Conservation (phyloP, 2,113 vertebrate species). For the Patagioenas fasciata region DNA sequence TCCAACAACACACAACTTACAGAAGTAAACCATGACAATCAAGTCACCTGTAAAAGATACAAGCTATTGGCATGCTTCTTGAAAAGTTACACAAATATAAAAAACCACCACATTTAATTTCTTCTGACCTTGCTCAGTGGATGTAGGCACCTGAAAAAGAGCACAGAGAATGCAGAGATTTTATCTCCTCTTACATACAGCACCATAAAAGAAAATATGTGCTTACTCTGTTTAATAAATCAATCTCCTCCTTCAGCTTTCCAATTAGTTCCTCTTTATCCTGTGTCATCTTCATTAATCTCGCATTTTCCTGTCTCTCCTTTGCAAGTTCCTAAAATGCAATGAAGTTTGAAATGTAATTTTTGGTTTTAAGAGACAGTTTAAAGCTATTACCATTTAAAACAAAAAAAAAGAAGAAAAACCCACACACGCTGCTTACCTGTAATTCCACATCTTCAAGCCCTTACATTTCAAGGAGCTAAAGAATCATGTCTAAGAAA, state of each 20-base stretch:
- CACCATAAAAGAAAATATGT: background rate
- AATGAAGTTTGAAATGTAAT: background rate
- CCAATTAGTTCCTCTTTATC: conserved; percentile 93
- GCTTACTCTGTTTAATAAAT: conserved; percentile 95
- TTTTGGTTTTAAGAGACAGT: background rate
- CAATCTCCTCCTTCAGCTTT: conserved; percentile 95
- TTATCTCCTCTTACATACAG: background rate
- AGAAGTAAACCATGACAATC: background rate
- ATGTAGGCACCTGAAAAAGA: background rate
- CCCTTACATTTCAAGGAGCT: background rate
- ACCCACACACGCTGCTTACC: too few species aligned
- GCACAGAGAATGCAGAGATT: background rate
- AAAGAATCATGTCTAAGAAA: background rate
- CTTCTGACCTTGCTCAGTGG: background rate
- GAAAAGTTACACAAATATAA: background rate
- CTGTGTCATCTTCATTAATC: conserved; percentile 84
- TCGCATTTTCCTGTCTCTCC: conserved; percentile 88
- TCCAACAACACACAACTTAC: background rate
- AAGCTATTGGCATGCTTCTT: background rate
- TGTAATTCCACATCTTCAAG: background rate
- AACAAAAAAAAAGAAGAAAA: background rate
- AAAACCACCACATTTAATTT: background rate
- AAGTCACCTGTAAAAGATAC: background rate
- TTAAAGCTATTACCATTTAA: background rate
- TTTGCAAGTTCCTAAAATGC: conserved; percentile 83